Base-by-base conservation (phyloP, 2,797 vertebrate species). In the Psittacula derbiana region DNA sequence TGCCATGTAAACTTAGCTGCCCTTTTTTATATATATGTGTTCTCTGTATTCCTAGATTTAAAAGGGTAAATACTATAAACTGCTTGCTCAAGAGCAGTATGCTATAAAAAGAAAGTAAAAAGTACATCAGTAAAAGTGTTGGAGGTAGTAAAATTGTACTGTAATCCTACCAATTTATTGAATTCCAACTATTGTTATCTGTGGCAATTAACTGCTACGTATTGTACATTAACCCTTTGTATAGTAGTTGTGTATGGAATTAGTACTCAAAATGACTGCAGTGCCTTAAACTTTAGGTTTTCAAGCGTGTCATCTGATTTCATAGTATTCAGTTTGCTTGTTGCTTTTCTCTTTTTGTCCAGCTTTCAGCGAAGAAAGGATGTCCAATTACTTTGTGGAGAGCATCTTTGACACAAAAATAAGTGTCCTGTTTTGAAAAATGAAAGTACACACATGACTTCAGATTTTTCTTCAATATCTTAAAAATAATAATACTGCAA, bases 111-210 rank as follows among this genome's bases (percentile, higher is more conserved):
- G 50, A 93, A 81, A 84, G 73, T 93, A 93, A 92, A 94, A 90
- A 92, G 88, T 64, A 41, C 88, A 90, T 94, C 74, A 88, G 93
- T 93, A 94, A 85, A 95, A 90, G 94, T 97, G 93, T 95, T 95
- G 60, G 80, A 84, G 74, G 40, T 60, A 24, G 78, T 92, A 94
- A 97, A 97, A 92, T 50, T 60, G 76, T 64, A 44, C 78, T 86
- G 6, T 85, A 95, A 92, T 96, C 90, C 74, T 58, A 7, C 90
- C 83, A 73, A 85, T 93, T 93, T 94, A 89, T 53, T 91, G 86
- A 93, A 92, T 80, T 93, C 76, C 30, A 87, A 27, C 87, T 86
- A 6, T 81, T 81, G 70, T 92, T 95, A 89, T 74, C 78, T 86
- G 0, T 82, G 83, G 41, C 74, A 94, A 85, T 83, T 93, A 92